Evolutionary conservation across 2,888 invertebrate species (phyloP), one percentile per base, ranked within the genome.

Genomic region (Fragum sueziense): DNA sequence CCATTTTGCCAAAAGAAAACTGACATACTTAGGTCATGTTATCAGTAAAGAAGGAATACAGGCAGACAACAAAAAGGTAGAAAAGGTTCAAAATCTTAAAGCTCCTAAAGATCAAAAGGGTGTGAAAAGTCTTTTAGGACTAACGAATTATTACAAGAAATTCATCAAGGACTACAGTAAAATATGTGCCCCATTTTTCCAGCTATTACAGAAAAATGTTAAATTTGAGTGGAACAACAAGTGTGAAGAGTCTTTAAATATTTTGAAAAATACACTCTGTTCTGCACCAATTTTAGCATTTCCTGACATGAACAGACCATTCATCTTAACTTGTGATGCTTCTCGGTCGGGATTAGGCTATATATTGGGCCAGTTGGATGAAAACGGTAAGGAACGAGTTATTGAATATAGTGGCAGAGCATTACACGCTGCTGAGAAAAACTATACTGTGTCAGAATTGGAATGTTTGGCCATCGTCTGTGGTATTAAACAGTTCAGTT

Each of bases 401-500:
- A n/a, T n/a, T n/a, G n/a, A n/a, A n/a, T n/a, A n/a, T n/a, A n/a
- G n/a, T n/a, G n/a, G n/a, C n/a, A n/a, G n/a, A n/a, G n/a, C n/a
- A n/a, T n/a, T n/a, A n/a, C n/a, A n/a, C n/a, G n/a, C n/a, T n/a
- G n/a, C n/a, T 41, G 52, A 52, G 20, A 52, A 52, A 22, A 52
- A 52, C 22, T 52, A 52, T 52, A 11, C 52, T n/a, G 74, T 76
- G 2, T 65, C 76, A 1, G 87, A 86, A 61, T 34, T 70, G 27
- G 87, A 86, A 69, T 80, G 79, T 74, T 54, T 87, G 14, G 87
- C 84, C n/a, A 65, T 85, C n/a, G 72, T 87, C 0, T n/a, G n/a
- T n/a, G n/a, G n/a, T n/a, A n/a, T n/a, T n/a, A n/a, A n/a, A n/a
- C n/a, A n/a, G n/a, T n/a, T n/a, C n/a, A n/a, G n/a, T n/a, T n/a